Percentiles rank a stretch among this genome's conserved stretches.
phyloP scores from a whole-genome alignment of 2,113 vertebrate genomes.

The Hippocampus comes region DNA sequence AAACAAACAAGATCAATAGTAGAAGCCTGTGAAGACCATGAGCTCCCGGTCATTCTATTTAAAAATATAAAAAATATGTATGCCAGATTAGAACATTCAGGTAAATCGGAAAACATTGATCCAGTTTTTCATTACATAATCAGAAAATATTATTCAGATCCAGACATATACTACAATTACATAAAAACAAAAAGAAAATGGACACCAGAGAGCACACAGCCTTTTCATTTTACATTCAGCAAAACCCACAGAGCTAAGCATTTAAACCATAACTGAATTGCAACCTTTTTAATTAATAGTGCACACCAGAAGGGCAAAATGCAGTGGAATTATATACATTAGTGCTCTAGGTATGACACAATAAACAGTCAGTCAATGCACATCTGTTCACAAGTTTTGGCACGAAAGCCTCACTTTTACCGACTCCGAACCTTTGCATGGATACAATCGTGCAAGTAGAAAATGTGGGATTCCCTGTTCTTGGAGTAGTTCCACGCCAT shows the following conservation, averaged over 20 bases:
- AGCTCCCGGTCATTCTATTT: not conserved
- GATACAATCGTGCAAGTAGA: not conserved
- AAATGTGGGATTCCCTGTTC: not conserved
- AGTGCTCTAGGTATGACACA: not conserved
- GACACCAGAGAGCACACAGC: not conserved
- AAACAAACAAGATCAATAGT: not conserved
- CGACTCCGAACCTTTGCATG: not conserved
- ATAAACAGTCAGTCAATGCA: not conserved
- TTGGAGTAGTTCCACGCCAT: not conserved
- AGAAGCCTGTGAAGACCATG: not conserved
- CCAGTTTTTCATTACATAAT: not conserved
- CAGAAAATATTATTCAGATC: not conserved
- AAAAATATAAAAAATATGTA: no score
- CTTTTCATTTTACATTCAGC: not conserved
- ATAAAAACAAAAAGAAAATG: not conserved
- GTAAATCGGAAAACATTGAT: not conserved
- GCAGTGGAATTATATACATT: not conserved
- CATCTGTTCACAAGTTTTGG: not conserved
- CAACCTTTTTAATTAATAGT: not conserved
- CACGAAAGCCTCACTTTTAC: not conserved
- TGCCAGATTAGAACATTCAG: not conserved
- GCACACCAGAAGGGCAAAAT: not conserved
- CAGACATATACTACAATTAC: not conserved
- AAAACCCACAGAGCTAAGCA: not conserved
- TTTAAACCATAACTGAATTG: conserved; percentile 3